phyloP scores from a whole-genome alignment of 1,140 invertebrate species.

The Zaprionus capensis region DNA sequence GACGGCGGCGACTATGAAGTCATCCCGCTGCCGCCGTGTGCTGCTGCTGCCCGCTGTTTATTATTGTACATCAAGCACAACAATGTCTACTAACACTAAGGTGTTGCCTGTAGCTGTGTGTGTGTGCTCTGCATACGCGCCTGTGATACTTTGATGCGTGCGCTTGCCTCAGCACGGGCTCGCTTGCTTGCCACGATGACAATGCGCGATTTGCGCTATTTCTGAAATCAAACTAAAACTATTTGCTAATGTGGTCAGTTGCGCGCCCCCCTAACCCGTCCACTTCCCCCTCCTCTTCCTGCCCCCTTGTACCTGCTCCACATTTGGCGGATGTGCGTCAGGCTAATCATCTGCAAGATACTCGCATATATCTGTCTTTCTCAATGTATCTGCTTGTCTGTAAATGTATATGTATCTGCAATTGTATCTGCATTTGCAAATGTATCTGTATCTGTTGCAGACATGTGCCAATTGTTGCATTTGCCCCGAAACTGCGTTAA shows the following conservation, averaged over 20 bases:
- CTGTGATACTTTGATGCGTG: constrained; percentile 75
- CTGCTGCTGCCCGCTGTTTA: constrained; percentile 58
- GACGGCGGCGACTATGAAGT: constrained; percentile 65
- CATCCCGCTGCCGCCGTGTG: constrained; percentile 36
- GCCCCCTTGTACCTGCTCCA: constrained; percentile 64
- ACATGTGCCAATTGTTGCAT: constrained; percentile 74
- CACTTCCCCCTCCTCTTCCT: background rate
- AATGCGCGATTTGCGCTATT: constrained; percentile 75
- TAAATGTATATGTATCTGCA: background rate
- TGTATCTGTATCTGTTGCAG: constrained; percentile 8
- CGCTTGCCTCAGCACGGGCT: constrained; percentile 21
- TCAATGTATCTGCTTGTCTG: too few relatives aligned
- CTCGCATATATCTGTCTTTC: background rate
- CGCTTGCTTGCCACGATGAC: constrained; percentile 40
- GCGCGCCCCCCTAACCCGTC: background rate
- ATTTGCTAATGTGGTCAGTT: constrained; percentile 46
- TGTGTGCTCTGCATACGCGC: constrained; percentile 56
- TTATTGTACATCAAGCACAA: constrained; percentile 66
- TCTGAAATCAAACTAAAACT: constrained; percentile 68
- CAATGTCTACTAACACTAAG: constrained; percentile 46
- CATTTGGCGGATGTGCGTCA: constrained; percentile 74
- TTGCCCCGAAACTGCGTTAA: constrained; percentile 40
- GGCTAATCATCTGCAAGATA: constrained; percentile 37
- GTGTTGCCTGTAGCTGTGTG: constrained; percentile 15
- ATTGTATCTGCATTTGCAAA: background rate